phyloP scores from a whole-genome alignment of 2,113 vertebrate species.

The Malaclemys terrapin region DNA sequence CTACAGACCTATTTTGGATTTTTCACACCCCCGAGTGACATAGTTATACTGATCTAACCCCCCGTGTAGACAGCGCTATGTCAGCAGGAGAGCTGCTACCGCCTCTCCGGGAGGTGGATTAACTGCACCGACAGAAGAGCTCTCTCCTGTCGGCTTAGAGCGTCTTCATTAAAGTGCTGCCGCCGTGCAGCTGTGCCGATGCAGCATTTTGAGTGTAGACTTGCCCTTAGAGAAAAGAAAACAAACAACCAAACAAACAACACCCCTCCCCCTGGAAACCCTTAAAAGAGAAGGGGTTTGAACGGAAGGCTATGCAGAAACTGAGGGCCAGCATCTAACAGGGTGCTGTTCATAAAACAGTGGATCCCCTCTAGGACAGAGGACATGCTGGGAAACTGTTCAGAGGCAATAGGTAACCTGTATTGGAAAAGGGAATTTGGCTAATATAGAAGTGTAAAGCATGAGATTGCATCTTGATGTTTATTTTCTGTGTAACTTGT shows the following conservation, averaged over 20 bases:
- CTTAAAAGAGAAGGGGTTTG: not conserved
- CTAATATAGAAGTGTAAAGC: not conserved
- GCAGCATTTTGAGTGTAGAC: not conserved
- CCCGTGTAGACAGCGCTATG: not conserved
- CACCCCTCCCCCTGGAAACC: not conserved
- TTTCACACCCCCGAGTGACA: no score
- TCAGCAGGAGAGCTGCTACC: not conserved
- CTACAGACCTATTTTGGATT: no score
- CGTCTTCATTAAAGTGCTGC: not conserved
- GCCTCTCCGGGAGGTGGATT: not conserved
- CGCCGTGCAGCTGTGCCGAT: not conserved
- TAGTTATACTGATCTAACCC: not conserved
- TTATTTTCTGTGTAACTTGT: not conserved
- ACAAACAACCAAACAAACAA: not conserved
- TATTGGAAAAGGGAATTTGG: not conserved
- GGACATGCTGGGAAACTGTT: not conserved
- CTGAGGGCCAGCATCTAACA: not conserved
- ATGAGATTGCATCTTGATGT: not conserved
- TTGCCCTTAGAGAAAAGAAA: not conserved
- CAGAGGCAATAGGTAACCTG: not conserved
- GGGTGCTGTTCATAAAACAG: not conserved
- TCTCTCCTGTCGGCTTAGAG: not conserved
- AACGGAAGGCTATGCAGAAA: not conserved
- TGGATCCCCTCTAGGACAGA: not conserved
- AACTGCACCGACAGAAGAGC: not conserved